Evolutionary conservation across 2,888 invertebrate genomes (phyloP), one percentile per base, ranked within the genome.

Genomic region (Anthrax anthrax): DNA sequence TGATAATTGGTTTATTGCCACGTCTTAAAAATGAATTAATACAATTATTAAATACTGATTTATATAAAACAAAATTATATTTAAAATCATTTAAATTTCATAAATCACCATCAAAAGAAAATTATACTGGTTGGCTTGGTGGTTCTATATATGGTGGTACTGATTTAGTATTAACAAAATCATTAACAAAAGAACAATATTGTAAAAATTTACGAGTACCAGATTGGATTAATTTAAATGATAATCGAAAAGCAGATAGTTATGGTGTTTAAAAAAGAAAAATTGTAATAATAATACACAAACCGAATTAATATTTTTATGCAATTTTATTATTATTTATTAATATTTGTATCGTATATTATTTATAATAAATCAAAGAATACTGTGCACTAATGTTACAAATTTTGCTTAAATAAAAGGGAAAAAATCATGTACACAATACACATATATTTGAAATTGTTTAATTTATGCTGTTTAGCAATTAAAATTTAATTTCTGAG

Each of bases 111-210:
- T 78, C 84, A 32, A 81, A 84, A 61, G 79, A 80, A 47, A 94
- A 91, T 71, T 83, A 81, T 60, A 77, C 79, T 13, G 81, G 85
- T 37, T 96, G 95, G 94, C 70, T 88, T 27, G 94, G 94, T 63
- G 84, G 81, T 46, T 79, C 86, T 10, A 77, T 88, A 53, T 82
- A 84, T 62, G 84, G 85, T 40, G 78, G 82, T 34, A 80, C 85
- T 2, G 84, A 85, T 58, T 74, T 83, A 49, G 69, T 87, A 32
- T 73, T 76, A 34, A 74, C 77, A 46, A 75, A 84, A 39, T 84
- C 84, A 13, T 63, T 88, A 39, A 73, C 80, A 0, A 79, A 84
- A 54, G 92, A 94, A 57, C 71, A 70, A 44, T 94, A 84, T 70
- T 69, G 80, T 49, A 77, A 78, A 57, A 70, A 72, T 49, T 77